Evolutionary conservation across 2,888 invertebrate species (phyloP).

Genomic region (Pristionchus arcanus): DNA sequence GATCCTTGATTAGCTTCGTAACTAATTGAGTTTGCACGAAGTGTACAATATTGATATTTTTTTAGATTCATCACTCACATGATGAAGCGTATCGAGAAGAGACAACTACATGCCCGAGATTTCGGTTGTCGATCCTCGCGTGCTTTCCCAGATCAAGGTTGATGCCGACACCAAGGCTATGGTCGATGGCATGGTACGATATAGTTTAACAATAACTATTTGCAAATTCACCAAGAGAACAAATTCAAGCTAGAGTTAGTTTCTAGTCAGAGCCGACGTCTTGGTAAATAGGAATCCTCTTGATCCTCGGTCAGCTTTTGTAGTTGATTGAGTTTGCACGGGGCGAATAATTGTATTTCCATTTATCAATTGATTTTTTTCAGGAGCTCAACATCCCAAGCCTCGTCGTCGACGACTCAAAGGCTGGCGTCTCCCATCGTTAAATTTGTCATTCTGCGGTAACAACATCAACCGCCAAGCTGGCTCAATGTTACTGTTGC

Average conservation of each 20-base stretch:
- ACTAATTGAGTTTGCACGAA: constrained; percentile 52
- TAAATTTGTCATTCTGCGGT: constrained; percentile 49
- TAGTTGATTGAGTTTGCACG: constrained; percentile 55
- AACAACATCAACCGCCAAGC: constrained; percentile 45
- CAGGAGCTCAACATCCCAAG: constrained; percentile 73
- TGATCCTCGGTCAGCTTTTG: constrained; percentile 48
- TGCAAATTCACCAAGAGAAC: constrained; percentile 35
- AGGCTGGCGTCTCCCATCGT: constrained; percentile 55
- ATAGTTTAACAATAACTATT: not conserved
- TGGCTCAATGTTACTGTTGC: constrained; percentile 51
- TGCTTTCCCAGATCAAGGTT: constrained; percentile 95
- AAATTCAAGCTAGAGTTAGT: constrained; percentile 53
- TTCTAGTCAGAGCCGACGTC: constrained; percentile 43
- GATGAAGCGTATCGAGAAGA: constrained; percentile 97
- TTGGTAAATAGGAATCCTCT: constrained; percentile 52
- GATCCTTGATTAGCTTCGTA: constrained; percentile 44
- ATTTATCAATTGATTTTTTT: constrained; percentile 56
- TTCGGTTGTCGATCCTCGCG: constrained; percentile 88
- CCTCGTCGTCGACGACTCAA: constrained; percentile 68
- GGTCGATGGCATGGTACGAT: constrained; percentile 91
- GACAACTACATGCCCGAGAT: constrained; percentile 92
- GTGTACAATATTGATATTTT: not conserved
- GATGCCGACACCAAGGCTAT: constrained; percentile 99
- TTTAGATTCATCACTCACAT: constrained; percentile 96
- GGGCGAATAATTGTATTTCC: not conserved